Evolutionary conservation across 2,888 invertebrate genomes (phyloP).

Genomic region (Laothoe populi): DNA sequence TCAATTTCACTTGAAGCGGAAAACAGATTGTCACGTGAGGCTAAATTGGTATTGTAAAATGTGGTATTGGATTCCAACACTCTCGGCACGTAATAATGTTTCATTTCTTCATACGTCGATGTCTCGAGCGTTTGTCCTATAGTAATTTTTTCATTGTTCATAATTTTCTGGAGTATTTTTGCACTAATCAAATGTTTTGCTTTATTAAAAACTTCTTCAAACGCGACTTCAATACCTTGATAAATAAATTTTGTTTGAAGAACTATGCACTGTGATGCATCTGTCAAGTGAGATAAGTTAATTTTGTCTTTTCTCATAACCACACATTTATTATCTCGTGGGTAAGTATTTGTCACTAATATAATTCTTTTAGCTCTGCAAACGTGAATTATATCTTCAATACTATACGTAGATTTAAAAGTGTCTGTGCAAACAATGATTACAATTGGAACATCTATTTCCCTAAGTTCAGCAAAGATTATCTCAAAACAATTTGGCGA

Average conservation of each 20-base stretch:
- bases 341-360: background rate
- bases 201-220: conserved; percentile 3
- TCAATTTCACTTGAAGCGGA: too few relatives aligned
- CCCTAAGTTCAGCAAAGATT: background rate
- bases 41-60: background rate
- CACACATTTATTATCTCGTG: background rate
- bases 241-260: conserved; percentile 11
- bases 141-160: conserved; percentile 18
- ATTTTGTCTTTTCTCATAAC: background rate
- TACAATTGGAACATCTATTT: background rate
- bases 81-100: conserved; percentile 24
- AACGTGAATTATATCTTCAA: background rate
- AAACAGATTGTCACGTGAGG: too few relatives aligned
- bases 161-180: conserved; percentile 29
- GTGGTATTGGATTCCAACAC: background rate
- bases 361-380: background rate
- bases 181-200: conserved; percentile 3
- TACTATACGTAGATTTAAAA: background rate
- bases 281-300: conserved; percentile 7
- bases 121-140: conserved; percentile 17
- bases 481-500: background rate
- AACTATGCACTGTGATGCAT: conserved; percentile 9
- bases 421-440: background rate
- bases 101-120: conserved; percentile 22
- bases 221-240: conserved; percentile 17